Base-by-base conservation (phyloP, 2,113 vertebrate genomes). In the Epinephelus moara region DNA sequence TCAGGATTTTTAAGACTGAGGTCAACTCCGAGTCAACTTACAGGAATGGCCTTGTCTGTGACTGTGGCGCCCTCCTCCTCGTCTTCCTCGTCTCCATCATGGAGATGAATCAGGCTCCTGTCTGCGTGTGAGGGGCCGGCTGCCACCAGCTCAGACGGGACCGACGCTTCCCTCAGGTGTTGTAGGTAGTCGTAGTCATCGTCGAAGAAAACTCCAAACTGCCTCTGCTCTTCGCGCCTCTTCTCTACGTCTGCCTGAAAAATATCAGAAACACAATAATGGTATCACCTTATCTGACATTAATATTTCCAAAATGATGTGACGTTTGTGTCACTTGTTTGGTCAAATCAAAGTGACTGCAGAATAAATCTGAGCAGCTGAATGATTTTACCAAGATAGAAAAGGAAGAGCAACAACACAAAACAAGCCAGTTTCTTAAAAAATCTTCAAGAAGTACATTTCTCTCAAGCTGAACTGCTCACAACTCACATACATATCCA, bases 111-210 rank as follows among this genome's bases (percentile, higher is more conserved):
- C n/a, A 79, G 64, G 52, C 37, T 73, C 64, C 23, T 70, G 30
- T 93, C 82, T n/a, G 69, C 52, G 17, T 66, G 50, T 2, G 5
- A 6, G 1, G 80, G 10, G 0, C 53, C 76, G 9, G 95, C 73
- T 0, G 96, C 95, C 76, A 99, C 92, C 21, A 99, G 96, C 92
- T 99, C 98, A 0, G 92, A 76, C 0, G 93, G 74, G 12, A 89
- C 93, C 0, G 94, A 87, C 0, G 95, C 80, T 85, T 99, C 97
- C 91, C 95, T 98, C 70, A 99, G 96, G 90, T 99, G 98, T 90
- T 99, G 98, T 85, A 99, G 93, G 91, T 99, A 99, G 92, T 99
- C 86, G 53, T 99, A 99, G 81, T 98, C 96, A 17, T 99, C 98
- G 37, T 99, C 98, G 53, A 97, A 99, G 92, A 99, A 99, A 21